Conservation (phyloP, 2,797 vertebrate species). For the Prionace glauca region DNA sequence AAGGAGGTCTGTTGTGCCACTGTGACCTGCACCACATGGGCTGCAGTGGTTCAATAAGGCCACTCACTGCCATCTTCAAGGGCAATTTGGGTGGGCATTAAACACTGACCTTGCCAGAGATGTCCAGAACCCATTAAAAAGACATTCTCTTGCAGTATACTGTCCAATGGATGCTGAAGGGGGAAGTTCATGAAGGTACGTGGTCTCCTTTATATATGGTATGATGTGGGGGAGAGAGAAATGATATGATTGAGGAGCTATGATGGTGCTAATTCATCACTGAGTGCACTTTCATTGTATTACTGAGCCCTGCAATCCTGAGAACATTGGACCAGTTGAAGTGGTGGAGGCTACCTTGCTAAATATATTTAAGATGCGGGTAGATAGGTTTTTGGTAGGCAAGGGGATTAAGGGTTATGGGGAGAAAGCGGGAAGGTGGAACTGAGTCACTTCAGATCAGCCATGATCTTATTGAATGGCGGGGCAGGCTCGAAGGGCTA, state of each 20-base stretch:
- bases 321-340: background rate
- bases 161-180: background rate
- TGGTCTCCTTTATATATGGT: background rate
- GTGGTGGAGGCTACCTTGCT: too few species aligned
- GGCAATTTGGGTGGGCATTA: background rate
- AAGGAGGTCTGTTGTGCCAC: too few species aligned
- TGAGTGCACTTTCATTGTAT: background rate
- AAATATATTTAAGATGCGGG: too few species aligned
- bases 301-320: background rate
- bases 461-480: too few species aligned
- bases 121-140: background rate
- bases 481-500: too few species aligned
- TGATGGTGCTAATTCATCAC: background rate
- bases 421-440: too few species aligned
- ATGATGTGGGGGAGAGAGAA: background rate
- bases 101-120: background rate
- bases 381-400: too few species aligned
- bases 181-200: background rate
- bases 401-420: too few species aligned
- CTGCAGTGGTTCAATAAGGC: background rate
- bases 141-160: background rate
- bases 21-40: background rate
- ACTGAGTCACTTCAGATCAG: too few species aligned
- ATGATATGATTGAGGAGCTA: background rate
- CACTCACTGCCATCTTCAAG: background rate